Evolutionary conservation across 1,140 invertebrate species (phyloP).

Genomic region (Neoseiulus cucumeris): DNA sequence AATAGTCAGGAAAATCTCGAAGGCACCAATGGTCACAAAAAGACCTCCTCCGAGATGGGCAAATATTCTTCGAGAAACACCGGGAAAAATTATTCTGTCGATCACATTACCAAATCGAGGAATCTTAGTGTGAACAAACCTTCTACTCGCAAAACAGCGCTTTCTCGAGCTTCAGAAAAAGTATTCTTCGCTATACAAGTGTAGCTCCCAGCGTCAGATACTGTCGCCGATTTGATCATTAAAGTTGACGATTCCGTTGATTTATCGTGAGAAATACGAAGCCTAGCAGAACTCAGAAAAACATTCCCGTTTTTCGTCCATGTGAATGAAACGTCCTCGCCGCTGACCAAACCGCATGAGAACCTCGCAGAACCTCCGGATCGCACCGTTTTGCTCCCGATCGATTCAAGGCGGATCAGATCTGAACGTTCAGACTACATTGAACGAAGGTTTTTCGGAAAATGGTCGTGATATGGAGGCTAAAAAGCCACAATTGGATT

Average conservation of each 20-base stretch:
- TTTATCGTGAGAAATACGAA: background rate
- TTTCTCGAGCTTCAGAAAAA: background rate
- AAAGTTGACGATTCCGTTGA: background rate
- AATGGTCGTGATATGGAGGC: too few relatives aligned
- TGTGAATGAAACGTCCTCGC: background rate
- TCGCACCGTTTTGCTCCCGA: background rate
- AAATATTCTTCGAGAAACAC: too few relatives aligned
- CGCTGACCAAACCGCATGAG: background rate
- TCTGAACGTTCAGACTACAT: background rate
- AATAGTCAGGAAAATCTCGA: too few relatives aligned
- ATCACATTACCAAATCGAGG: too few relatives aligned
- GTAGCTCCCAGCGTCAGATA: background rate
- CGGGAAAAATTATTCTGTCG: too few relatives aligned
- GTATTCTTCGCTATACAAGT: background rate
- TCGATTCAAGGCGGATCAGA: background rate
- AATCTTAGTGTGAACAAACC: background rate
- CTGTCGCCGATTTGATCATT: background rate
- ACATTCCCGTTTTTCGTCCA: background rate
- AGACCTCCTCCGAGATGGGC: too few relatives aligned
- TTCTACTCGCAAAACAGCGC: background rate
- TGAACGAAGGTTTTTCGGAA: too few relatives aligned
- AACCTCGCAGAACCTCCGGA: background rate
- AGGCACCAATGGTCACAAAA: too few relatives aligned
- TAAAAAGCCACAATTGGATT: too few relatives aligned
- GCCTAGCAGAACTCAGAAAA: background rate